Base-by-base conservation (phyloP, 2,797 vertebrate genomes). In the Centropyge bicolor region DNA sequence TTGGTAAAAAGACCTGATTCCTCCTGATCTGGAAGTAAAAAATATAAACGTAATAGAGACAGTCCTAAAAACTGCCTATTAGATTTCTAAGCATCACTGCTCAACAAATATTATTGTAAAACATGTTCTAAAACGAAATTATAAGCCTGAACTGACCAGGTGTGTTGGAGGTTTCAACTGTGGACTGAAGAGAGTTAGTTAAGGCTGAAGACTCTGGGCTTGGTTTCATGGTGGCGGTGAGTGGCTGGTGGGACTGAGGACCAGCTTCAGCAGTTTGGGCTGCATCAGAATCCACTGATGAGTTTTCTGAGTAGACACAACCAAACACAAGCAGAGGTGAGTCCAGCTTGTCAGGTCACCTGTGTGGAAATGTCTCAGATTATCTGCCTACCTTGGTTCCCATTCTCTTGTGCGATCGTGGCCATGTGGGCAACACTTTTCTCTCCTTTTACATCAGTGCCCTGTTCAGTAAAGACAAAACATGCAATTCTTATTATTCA, bases 381-480 rank as follows among this genome's bases (percentile, higher is more conserved):
- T 1, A 35, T 38, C 52, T n/a, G 8, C 77, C 16, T 93, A 97
- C 97, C 96, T 93, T 88, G 76, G 5, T 88, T 93, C 40, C 95
- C 94, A 10, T 96, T 96, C 88, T 96, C 96, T 49, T 94, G 36
- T 24, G 88, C 24, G 10, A 88, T 62, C 0, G 90, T 19, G 40
- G 63, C 22, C 17, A 66, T 1, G 8, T 17, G 54, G 54, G 16
- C 27, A 22, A 36, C 41, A 9, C 41, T 72, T 61, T 43, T 88
- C 66, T 90, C 90, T 51, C 72, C 86, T 54, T 83, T 84, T 4
- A 45, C 60, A 17, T 84, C 88, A 22, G 57, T 49, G 35, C 86
- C 92, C 92, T 93, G 77, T 19, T 70, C 10, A 66, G 9, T 1
- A 49, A 54, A 80, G 41, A 67, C 52, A 65, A 60, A 80, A 69